Conservation (phyloP, 1,140 invertebrate species). For the Trichoplusia ni region DNA sequence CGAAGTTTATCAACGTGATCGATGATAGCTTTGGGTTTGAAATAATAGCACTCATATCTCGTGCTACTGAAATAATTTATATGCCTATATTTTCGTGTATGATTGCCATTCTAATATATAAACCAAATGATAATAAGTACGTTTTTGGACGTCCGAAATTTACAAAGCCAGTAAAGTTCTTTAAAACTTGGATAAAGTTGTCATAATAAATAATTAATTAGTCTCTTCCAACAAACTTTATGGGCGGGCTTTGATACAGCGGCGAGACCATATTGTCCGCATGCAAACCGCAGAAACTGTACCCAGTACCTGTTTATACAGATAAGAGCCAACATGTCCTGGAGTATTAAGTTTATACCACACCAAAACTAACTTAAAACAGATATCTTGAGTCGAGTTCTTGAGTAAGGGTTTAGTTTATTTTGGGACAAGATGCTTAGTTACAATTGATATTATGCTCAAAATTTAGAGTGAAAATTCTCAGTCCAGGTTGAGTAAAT, state of each 20-base stretch:
- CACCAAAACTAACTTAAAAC: neutral
- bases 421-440: neutral
- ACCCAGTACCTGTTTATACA: slow-evolving; percentile 26
- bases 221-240: neutral
- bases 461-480: neutral
- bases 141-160: too few species aligned
- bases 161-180: too few species aligned
- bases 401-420: too few species aligned
- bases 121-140: too few species aligned
- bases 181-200: too few species aligned
- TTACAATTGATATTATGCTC: neutral
- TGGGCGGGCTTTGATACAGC: neutral
- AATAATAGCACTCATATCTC: too few species aligned
- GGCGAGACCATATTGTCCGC: slow-evolving; percentile 32
- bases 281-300: slow-evolving; percentile 30
- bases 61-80: too few species aligned
- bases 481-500: slow-evolving; percentile 10
- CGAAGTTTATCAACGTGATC: too few species aligned
- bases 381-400: too few species aligned
- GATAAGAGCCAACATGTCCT: slow-evolving; percentile 15
- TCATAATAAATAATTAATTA: neutral
- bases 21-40: too few species aligned
- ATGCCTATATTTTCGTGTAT: too few species aligned
- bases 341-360: slow-evolving; percentile 21
- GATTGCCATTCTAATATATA: too few species aligned